Evolutionary conservation across 2,797 vertebrate genomes (phyloP), one percentile per base, ranked within the genome.

Genomic region (Molothrus aeneus): DNA sequence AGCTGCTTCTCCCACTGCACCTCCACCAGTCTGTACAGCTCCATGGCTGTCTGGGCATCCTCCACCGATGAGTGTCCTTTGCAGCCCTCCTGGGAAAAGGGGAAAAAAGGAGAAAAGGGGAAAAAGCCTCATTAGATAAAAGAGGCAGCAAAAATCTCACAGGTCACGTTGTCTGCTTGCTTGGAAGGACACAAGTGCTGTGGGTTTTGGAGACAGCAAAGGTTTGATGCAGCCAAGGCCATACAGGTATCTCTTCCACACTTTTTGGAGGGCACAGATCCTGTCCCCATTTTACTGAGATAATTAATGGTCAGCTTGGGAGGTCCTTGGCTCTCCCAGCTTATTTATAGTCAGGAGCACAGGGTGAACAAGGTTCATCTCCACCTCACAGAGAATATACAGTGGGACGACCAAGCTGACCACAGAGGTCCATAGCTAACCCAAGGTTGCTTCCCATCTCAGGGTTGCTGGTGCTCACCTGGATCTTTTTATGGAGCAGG

Each of bases 11-110:
- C 99, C 99, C 99, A 99, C 86, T 98, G 97, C 18, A 90, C 97
- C 94, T 99, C 99, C 88, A 99, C 99, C 97, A 99, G 98, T 92
- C 98, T 98, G 97, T 99, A 99, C 38, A 99, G 98, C 92, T 99
- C 99, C 94, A 99, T 98, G 34, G 99, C 96, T 0, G 99, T 98
- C 61, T 32, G 78, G 14, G 99, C 98, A 1, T 99, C 99, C 94
- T 99, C 99, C 80, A 99, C 98, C 0, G 99, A 99, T 0, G 98
- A 99, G 97, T 99, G 99, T 7, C 99, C 99, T 3, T 53, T 82
- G 38, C 24, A 94, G 69, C 98, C 98, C 6, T 94, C 96, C 99
- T 99, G 97, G 45, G 31, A 17, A 61, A 25, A 85, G 18, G 14
- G 3, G 6, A 8, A 6, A 48, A 48, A 48, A 50, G 26, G 97